phyloP scores from a whole-genome alignment of 2,113 vertebrate genomes.

The Cathartes aura region DNA sequence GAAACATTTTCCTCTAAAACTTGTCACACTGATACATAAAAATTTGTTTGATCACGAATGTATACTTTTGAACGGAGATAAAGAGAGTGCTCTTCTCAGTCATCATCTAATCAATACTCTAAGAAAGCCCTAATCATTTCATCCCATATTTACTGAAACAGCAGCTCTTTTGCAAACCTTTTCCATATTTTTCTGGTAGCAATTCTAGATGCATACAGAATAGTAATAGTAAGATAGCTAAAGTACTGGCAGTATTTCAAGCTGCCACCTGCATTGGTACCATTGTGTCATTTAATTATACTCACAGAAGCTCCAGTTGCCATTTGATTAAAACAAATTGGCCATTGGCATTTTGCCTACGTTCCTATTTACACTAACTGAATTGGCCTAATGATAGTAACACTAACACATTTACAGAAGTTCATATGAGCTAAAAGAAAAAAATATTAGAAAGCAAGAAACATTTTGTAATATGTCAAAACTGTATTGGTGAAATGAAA shows the following conservation, averaged over 20 bases:
- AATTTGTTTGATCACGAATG: rapidly evolving
- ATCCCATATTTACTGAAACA: neutral
- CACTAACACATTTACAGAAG: neutral
- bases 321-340: neutral
- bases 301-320: neutral
- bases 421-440: neutral
- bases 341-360: neutral
- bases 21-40: neutral
- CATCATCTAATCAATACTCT: neutral
- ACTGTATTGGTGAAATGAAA: neutral
- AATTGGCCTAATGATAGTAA: neutral
- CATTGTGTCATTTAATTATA: neutral
- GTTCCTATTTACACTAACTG: neutral
- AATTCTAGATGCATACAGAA: neutral
- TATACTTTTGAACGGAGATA: neutral
- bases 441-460: neutral
- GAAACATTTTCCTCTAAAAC: neutral
- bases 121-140: neutral
- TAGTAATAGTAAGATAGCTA: neutral
- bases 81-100: neutral
- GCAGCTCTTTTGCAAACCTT: neutral
- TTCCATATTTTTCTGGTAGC: neutral
- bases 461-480: neutral
- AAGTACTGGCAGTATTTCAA: neutral
- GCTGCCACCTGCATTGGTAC: neutral